Evolutionary conservation across 1,140 invertebrate genomes (phyloP).

Genomic region (Drosophila seguyi): DNA sequence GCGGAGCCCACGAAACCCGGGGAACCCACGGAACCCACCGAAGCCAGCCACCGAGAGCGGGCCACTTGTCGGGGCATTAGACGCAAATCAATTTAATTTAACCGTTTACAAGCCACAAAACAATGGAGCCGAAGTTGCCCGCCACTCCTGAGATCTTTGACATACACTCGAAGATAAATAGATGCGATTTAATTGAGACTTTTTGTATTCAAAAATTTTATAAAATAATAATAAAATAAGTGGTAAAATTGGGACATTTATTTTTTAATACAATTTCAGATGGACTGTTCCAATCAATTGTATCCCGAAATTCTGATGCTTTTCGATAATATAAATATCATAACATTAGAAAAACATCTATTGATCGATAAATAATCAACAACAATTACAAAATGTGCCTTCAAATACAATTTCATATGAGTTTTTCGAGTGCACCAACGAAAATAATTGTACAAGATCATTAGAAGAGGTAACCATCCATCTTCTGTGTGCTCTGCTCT

Average conservation of each 20-base stretch:
- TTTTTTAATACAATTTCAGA: no score
- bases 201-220: not conserved
- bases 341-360: no score
- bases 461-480: conserved; percentile 63
- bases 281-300: no score
- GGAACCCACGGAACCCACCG: not conserved
- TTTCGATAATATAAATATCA: not conserved
- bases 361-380: not conserved
- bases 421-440: conserved; percentile 20
- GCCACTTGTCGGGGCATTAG: conserved; percentile 81
- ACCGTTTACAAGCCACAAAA: conserved; percentile 79
- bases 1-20: conserved; percentile 16
- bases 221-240: no score
- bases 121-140: conserved; percentile 48
- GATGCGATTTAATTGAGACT: not conserved
- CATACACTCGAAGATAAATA: conserved; percentile 15
- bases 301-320: no score
- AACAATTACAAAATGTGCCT: not conserved
- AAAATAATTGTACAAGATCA: conserved; percentile 79
- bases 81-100: conserved; percentile 84
- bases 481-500: conserved; percentile 16
- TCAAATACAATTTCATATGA: not conserved
- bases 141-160: conserved; percentile 48
- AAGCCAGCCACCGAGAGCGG: conserved; percentile 51
- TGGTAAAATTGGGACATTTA: no score